Evolutionary conservation across 2,888 invertebrate genomes (phyloP).

Genomic region (Leptopilina myrica): DNA sequence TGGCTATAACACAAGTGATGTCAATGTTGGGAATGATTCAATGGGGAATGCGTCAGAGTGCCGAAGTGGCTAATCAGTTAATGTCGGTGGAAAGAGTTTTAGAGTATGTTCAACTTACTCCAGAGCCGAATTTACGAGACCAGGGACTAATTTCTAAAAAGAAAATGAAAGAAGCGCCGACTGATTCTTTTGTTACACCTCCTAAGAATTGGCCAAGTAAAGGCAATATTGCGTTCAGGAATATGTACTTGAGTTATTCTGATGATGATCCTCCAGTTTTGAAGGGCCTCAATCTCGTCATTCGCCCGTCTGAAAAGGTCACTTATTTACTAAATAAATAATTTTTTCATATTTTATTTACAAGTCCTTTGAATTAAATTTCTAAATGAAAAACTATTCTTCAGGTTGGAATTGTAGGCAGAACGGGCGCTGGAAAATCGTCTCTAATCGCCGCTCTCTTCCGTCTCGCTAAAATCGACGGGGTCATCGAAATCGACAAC

Average conservation of each 20-base stretch:
- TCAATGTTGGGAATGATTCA: conserved; percentile 78
- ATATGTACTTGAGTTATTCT: conserved; percentile 76
- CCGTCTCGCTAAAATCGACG: conserved; percentile 82
- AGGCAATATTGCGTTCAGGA: conserved; percentile 68
- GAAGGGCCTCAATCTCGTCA: conserved; percentile 72
- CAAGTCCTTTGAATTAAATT: conserved; percentile 44
- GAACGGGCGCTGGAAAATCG: conserved; percentile 84
- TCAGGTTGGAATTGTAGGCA: conserved; percentile 80
- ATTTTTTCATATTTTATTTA: no score
- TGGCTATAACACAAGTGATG: conserved; percentile 76
- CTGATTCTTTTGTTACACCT: conserved; percentile 45
- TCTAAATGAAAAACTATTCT: conserved; percentile 3
- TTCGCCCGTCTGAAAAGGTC: conserved; percentile 73
- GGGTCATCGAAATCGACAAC: conserved; percentile 83
- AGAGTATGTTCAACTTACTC: conserved; percentile 85
- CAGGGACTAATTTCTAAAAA: conserved; percentile 50
- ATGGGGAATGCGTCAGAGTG: conserved; percentile 91
- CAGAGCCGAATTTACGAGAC: conserved; percentile 75
- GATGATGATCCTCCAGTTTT: conserved; percentile 77
- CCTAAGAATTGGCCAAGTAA: conserved; percentile 68
- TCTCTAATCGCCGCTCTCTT: conserved; percentile 84
- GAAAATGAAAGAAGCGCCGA: conserved; percentile 43
- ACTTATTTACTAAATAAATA: no score
- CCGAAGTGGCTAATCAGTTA: conserved; percentile 87
- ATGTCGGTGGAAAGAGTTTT: conserved; percentile 90